Evolutionary conservation across 2,113 vertebrate species (phyloP), one percentile per base, ranked within the genome.

Genomic region (Mirounga angustirostris): DNA sequence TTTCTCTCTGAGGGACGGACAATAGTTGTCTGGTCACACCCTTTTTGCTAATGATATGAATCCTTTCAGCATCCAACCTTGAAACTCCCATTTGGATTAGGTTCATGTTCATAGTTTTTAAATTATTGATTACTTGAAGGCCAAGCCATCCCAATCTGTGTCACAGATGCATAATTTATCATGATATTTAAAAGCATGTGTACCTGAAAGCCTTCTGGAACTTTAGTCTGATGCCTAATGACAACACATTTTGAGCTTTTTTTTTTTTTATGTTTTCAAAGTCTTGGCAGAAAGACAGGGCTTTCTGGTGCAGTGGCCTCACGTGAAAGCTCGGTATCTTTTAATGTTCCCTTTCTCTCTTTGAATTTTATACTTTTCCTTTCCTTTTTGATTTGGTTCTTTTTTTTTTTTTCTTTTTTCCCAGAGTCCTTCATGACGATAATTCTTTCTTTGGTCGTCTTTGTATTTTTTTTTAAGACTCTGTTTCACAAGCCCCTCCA

Each of bases 391-490:
- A 46, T 94, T 98, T 97, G 71, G 79, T 97, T 94, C 63, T 83
- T 65, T 76, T 69, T 13, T 69, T 15, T 36, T 36, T 13, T 69
- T 15, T 33, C 36, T 40, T 19, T 15, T 2, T 4, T 3, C 4
- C 13, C 33, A 50, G 61, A 95, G 40, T 56, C 81, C 88, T 92
- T 86, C 79, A 91, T n/a, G 85, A 97, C 92, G 56, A 56, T 87
- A 82, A 91, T 97, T 97, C 88, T 97, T 97, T 71, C 91, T 92
- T 85, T 96, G 69, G 63, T 88, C 16, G 80, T 93, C 87, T 97
- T 97, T 97, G 82, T 97, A 76, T 78, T 86, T 94, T 96, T 96
- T 97, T 97, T 97, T 82, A 96, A 98, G 95, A 97, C 74, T 97
- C 87, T 89, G 26, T 97, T 97, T 94, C 96, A 96, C 81, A 95